phyloP scores from a whole-genome alignment of 2,797 vertebrate species.

The Pangasius larnaudii region DNA sequence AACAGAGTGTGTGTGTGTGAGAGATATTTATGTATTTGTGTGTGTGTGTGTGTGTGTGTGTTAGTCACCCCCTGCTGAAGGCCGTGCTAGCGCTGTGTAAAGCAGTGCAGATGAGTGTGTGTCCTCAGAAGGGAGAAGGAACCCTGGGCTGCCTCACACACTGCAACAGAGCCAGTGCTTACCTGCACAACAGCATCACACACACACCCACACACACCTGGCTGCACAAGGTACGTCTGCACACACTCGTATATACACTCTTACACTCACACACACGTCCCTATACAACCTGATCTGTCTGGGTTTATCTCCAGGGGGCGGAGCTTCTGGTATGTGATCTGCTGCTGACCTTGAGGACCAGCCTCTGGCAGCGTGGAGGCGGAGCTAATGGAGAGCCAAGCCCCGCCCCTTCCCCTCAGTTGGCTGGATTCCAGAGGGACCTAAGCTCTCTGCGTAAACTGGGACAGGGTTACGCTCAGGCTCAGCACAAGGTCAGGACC shows the following conservation, averaged over 20 bases:
- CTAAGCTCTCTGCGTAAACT: conserved; percentile 91
- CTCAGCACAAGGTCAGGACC: conserved; percentile 88
- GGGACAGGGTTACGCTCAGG: conserved; percentile 88
- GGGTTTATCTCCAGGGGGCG: conserved; percentile 77
- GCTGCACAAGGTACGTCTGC: conserved; percentile 81
- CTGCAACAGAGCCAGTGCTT: conserved; percentile 89
- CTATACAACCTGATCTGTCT: not conserved
- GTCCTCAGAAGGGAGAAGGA: conserved; percentile 87
- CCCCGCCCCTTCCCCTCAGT: conserved; percentile 83
- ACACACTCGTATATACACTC: not conserved
- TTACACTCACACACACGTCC: not conserved
- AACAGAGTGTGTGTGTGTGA: conserved; percentile 27
- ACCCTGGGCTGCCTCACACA: conserved; percentile 80
- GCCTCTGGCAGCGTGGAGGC: conserved; percentile 87
- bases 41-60: conserved; percentile 39
- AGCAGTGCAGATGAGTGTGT: conserved; percentile 87
- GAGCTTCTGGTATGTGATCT: conserved; percentile 94
- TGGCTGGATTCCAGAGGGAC: conserved; percentile 95
- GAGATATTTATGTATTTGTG: conserved; percentile 34
- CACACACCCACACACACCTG: conserved; percentile 79
- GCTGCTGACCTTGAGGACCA: conserved; percentile 90
- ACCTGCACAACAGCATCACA: conserved; percentile 87
- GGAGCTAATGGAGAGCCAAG: conserved; percentile 85
- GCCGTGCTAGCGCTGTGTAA: conserved; percentile 87
- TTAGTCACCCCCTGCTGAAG: conserved; percentile 88